Evolutionary conservation across 2,888 invertebrate species (phyloP), one percentile per base, ranked within the genome.

Genomic region (Eilema griseolum): DNA sequence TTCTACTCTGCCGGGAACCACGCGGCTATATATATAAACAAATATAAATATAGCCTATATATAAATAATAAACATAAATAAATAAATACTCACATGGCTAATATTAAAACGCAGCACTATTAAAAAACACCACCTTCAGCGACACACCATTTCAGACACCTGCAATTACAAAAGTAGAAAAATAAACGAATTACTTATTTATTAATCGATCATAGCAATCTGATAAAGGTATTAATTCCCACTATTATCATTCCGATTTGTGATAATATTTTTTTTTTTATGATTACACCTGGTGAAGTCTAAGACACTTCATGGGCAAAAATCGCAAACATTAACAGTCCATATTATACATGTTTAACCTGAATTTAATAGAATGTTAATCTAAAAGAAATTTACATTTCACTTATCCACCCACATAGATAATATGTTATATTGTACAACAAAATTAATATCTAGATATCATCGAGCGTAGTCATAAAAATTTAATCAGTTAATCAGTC

Each of bases 191-290:
- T 46, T 56, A 67, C 28, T 65, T 67, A 46, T 61, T 57, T 62
- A 75, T 74, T 76, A 80, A 82, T 80, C 75, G 20, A 76, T 73
- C 74, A 71, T 37, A 61, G 41, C 81, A 81, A 83, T 68, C 83
- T 75, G 84, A 82, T 84, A 82, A 78, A 24, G 24, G 24, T 41
- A 62, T 73, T 75, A 31, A 66, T 57, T 66, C 61, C 65, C 10
- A 24, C 26, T 63, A 72, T 75, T 80, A 81, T 81, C 83, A 74
- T 74, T 74, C 71, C 28, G 63, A 62, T 67, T 66, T 16, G 1
- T 68, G 83, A 78, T 83, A 71, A 65, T 61, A 24, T 12, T 12
- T 28, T n/a, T n/a, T n/a, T 37, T 37, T n/a, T 33, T 7, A 14
- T 52, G 24, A 64, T 64, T 64, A 64, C 1, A 63, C 28, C 20